phyloP scores from a whole-genome alignment of 2,888 invertebrate species.

The Erynnis tages region DNA sequence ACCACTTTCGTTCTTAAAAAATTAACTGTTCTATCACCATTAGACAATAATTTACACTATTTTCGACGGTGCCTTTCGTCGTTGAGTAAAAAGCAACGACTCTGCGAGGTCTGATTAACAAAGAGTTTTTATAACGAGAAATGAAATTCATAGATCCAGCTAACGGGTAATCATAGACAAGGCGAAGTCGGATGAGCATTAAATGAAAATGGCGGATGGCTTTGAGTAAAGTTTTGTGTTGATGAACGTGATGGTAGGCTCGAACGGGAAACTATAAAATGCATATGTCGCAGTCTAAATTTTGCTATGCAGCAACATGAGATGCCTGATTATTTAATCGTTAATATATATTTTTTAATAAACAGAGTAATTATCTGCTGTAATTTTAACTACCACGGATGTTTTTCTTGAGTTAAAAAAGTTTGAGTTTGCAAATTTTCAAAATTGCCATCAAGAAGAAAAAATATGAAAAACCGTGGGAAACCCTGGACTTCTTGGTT shows the following conservation, averaged over 20 bases:
- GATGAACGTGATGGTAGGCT: slow-evolving; percentile 25
- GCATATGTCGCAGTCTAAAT: slow-evolving; percentile 34
- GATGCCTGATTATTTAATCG: no score
- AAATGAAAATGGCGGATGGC: slow-evolving; percentile 25
- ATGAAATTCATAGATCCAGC: slow-evolving; percentile 9
- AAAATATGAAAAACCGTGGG: no score
- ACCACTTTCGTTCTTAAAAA: neutral
- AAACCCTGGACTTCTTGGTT: no score
- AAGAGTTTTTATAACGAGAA: slow-evolving; percentile 19
- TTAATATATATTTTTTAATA: no score
- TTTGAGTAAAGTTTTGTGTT: slow-evolving; percentile 26
- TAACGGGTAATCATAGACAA: slow-evolving; percentile 21
- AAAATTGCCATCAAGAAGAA: no score
- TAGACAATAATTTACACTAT: neutral
- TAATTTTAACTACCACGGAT: no score
- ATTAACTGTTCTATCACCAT: neutral
- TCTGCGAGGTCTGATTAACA: slow-evolving; percentile 11
- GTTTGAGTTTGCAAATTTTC: no score
- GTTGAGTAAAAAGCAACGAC: slow-evolving; percentile 10
- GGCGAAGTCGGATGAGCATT: slow-evolving; percentile 15
- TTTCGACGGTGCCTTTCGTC: slow-evolving; percentile 4
- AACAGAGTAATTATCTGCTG: no score
- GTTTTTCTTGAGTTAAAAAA: no score
- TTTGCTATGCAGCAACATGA: no score
- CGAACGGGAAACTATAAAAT: slow-evolving; percentile 72